Evolutionary conservation across 1,140 invertebrate species (phyloP), one percentile per base, ranked within the genome.

Genomic region (Hypsibius dujardini): DNA sequence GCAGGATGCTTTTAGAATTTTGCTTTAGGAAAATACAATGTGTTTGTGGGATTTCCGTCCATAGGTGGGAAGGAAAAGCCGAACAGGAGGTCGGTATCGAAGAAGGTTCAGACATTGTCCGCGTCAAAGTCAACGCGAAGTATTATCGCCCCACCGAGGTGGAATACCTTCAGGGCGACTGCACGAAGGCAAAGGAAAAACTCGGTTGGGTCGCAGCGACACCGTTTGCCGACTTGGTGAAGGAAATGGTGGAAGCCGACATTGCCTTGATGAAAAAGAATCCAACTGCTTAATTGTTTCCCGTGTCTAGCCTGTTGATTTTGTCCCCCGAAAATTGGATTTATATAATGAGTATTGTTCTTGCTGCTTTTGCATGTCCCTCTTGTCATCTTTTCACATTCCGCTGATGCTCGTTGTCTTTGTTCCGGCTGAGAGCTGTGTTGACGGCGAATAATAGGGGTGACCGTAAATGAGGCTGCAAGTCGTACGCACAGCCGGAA

Each of bases 91-190:
- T 90, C 42, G 95, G 93, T 1, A 86, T 87, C 74, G 92, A 98
- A 79, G 86, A 87, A 72, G 83, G 81, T 28, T 88, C 87, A 0
- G 88, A 86, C 1, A 83, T 87, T 73, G 78, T 96, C n/a, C 84
- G 94, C 14, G 87, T 99, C 12, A 86, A 84, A 78, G 85, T 99
- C 15, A 96, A 97, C 82, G 85, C 90, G 0, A 95, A 94, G 79
- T 97, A 89, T 82, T 98, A 96, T 78, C 84, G 95, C 71, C 95
- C 95, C 46, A 94, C 95, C 2, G 95, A 98, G 89, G 95, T 98
- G 76, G 90, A 95, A 78, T 83, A 90, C 47, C 81, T 98, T 2
- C 82, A 90, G 69, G 94, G 94, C 50, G 92, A 97, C 81, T 83
- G 92, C 2, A 85, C 85, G 0, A 98, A 98, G 83, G 95, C 95